Evolutionary conservation across 2,797 vertebrate genomes (phyloP), one percentile per base, ranked within the genome.

Genomic region (Heteromormyrus szaboi): DNA sequence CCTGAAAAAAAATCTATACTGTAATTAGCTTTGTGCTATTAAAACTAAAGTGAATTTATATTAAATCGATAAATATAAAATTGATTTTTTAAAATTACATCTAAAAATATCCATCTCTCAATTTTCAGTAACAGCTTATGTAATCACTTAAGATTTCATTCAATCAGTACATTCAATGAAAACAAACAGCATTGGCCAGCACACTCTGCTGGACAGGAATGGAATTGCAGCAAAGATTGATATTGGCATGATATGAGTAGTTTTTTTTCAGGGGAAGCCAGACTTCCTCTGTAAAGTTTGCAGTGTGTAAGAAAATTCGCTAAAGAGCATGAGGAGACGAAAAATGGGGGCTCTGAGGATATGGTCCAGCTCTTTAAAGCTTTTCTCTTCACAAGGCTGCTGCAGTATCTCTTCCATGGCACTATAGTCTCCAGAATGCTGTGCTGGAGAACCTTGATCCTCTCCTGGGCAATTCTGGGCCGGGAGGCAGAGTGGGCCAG

Each of bases 381-480:
- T 92, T 48, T 90, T 89, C 50, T 96, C 92, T 96, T 95, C 0
- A 95, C 93, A 46, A 87, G 94, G 94, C 41, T 93, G 93, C 90
- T 96, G 93, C 87, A 96, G 44, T 92, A 96, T 96, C 2, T 59
- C 90, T 91, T 96, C 95, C 89, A 96, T 92, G 90, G 96, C 76
- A 95, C 93, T 86, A 96, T 94, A 0, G 93, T 95, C 93, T 96
- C 95, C 90, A 96, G 87, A 90, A 97, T 68, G 89, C 95, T 96
- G 92, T 96, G 95, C 41, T 96, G 96, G 51, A 96, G 94, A 90
- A 96, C 95, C 5, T 92, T 87, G 87, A 96, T 96, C 91, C 96
- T 94, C 54, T 95, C 94, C 91, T 94, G 94, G 90, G 96, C 89
- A 2, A 89, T 92, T 90, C 96, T 97, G 91, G 62, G 90, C 19